Percentiles rank a stretch among this genome's conserved stretches.
Conservation (phyloP, 2,888 invertebrate genomes). For the Polydrusus tereticollis region DNA sequence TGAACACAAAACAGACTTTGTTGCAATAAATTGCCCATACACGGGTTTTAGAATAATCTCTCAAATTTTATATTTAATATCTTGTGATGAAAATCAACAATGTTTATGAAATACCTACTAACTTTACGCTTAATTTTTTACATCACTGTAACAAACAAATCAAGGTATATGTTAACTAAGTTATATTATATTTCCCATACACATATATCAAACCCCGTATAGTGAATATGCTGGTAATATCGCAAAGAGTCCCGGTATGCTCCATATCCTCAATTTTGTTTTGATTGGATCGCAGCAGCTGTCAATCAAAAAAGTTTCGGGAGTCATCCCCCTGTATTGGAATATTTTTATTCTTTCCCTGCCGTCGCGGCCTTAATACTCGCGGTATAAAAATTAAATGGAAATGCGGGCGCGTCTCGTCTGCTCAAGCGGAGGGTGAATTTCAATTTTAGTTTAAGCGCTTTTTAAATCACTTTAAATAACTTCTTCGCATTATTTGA, state of each 20-base stretch:
- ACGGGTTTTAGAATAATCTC: too few species aligned
- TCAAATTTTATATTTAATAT: too few species aligned
- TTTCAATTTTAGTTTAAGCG: slow-evolving; percentile 68
- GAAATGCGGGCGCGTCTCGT: slow-evolving; percentile 55
- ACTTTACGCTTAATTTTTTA: too few species aligned
- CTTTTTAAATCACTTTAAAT: slow-evolving; percentile 66
- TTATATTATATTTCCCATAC: too few species aligned
- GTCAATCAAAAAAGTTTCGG: slow-evolving; percentile 48
- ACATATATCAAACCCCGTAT: neutral
- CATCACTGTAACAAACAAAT: too few species aligned
- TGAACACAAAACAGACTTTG: too few species aligned
- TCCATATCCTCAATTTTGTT: slow-evolving; percentile 34
- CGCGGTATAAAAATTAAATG: slow-evolving; percentile 66
- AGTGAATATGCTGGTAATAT: neutral
- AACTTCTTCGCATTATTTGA: slow-evolving; percentile 57
- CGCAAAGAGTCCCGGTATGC: neutral
- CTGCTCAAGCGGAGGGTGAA: slow-evolving; percentile 59
- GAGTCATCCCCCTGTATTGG: slow-evolving; percentile 63
- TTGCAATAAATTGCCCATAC: too few species aligned
- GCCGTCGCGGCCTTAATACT: slow-evolving; percentile 63
- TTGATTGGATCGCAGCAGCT: slow-evolving; percentile 46
- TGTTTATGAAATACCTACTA: too few species aligned
- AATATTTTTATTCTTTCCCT: slow-evolving; percentile 67
- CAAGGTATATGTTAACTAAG: too few species aligned
- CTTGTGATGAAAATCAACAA: too few species aligned